A percentile compares a stretch with the other conserved stretches of the same genome.
phyloP scores from a whole-genome alignment of 2,797 vertebrate genomes.

The Vireo griseus region DNA sequence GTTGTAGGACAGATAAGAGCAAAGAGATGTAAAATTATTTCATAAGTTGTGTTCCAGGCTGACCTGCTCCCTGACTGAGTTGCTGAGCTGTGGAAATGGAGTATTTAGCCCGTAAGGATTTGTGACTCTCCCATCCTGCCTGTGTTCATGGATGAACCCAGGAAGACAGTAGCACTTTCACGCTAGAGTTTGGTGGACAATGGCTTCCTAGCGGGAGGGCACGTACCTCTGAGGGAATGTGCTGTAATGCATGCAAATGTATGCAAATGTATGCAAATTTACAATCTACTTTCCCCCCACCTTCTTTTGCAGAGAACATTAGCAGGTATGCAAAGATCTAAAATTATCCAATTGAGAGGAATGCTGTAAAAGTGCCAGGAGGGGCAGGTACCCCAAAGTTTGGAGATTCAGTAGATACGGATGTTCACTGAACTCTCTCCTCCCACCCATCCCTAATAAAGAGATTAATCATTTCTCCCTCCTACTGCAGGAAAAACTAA shows the following conservation, averaged over 20 bases:
- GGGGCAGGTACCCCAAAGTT: not conserved
- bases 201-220: not conserved
- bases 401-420: not conserved
- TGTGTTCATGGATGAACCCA: not conserved
- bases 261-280: constrained; percentile 43
- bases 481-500: constrained; percentile 10
- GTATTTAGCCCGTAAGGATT: accelerated
- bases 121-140: not conserved
- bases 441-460: not conserved
- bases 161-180: not conserved
- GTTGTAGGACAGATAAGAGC: not conserved
- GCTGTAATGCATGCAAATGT: not conserved
- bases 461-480: not conserved
- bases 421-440: not conserved
- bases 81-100: not conserved
- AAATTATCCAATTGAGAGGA: constrained; percentile 43
- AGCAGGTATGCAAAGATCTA: constrained; percentile 38
- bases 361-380: not conserved
- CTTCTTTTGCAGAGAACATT: constrained; percentile 25
- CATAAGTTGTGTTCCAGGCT: not conserved
- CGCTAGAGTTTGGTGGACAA: not conserved
- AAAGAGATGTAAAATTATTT: not conserved
- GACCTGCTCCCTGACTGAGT: not conserved
- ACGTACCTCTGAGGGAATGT: not conserved
- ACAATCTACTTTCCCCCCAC: not conserved